Conservation (phyloP, 2,113 vertebrate genomes). For the Pimephales promelas region DNA sequence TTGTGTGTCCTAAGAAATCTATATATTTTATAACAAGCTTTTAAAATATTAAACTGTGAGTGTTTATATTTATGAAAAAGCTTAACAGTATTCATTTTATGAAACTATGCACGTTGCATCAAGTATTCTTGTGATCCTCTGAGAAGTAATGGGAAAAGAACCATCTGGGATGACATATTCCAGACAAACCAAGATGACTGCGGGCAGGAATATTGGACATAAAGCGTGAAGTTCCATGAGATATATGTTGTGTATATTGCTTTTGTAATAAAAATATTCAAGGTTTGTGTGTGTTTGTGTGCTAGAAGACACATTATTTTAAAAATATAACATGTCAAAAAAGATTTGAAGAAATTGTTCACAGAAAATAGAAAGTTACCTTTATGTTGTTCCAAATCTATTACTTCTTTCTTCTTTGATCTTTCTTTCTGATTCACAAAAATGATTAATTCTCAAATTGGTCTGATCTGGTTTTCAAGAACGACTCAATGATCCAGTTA, state of each 20-base stretch:
- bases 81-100: slow-evolving; percentile 66
- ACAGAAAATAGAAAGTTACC: neutral
- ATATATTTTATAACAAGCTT: slow-evolving; percentile 42
- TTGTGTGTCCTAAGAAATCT: slow-evolving; percentile 21
- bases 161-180: slow-evolving; percentile 55
- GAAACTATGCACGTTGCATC: slow-evolving; percentile 53
- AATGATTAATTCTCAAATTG: neutral
- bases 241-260: slow-evolving; percentile 59
- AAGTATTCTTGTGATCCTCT: slow-evolving; percentile 60
- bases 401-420: neutral
- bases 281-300: neutral
- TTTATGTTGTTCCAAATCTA: neutral
- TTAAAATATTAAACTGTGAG: slow-evolving; percentile 73
- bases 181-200: slow-evolving; percentile 65
- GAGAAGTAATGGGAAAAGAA: slow-evolving; percentile 54
- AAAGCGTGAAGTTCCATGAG: slow-evolving; percentile 60
- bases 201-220: slow-evolving; percentile 75
- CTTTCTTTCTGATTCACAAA: neutral
- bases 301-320: neutral
- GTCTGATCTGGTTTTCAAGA: neutral
- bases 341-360: neutral
- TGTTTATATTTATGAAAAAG: slow-evolving; percentile 67
- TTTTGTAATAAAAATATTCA: slow-evolving; percentile 71
- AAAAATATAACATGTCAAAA: neutral
- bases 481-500: neutral